Evolutionary conservation across 2,113 vertebrate species (phyloP), one percentile per base, ranked within the genome.

Genomic region (Sclerurus mexicanus): DNA sequence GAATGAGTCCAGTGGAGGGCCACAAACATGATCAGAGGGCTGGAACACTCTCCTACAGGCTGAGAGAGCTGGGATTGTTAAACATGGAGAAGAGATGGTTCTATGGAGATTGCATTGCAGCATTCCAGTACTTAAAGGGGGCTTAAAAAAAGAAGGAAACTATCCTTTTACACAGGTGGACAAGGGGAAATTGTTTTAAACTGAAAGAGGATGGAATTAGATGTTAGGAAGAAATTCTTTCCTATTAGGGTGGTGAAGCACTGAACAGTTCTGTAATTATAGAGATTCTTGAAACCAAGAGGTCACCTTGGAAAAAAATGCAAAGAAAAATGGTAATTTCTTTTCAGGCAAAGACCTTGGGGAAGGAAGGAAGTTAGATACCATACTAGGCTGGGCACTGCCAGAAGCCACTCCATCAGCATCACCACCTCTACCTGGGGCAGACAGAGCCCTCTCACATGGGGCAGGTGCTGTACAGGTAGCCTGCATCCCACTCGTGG

Each of bases 401-500:
- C 10, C 27, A 28, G 33, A 15, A 75, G 39, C 33, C 1, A 4
- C 7, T 7, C 19, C 21, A 42, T 14, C 39, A 24, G 7, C 20
- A 7, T 20, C 6, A 16, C 9, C 3, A 3, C 5, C 28, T 49
- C 39, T 71, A 37, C 12, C 11, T 20, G 24, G 25, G 20, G 20
- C 47, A 53, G 27, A 24, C 33, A 72, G 58, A 68, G 20, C 10
- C 14, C 8, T 21, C 23, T 56, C 25, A 6, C 0, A 0, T 17
- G 33, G 37, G 23, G 42, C 4, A 52, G 28, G 9, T n/a, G 7
- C 35, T 55, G 28, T 67, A 46, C 14, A 24, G 7, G 2, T 1
- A 4, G 8, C 10, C 56, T 37, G 15, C 7, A 39, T 21, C 10
- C 8, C 3, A 23, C 27, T 39, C 9, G 19, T 7, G 4, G 14